Evolutionary conservation across 2,113 vertebrate genomes (phyloP), one percentile per base, ranked within the genome.

Genomic region (Halichoeres trimaculatus): DNA sequence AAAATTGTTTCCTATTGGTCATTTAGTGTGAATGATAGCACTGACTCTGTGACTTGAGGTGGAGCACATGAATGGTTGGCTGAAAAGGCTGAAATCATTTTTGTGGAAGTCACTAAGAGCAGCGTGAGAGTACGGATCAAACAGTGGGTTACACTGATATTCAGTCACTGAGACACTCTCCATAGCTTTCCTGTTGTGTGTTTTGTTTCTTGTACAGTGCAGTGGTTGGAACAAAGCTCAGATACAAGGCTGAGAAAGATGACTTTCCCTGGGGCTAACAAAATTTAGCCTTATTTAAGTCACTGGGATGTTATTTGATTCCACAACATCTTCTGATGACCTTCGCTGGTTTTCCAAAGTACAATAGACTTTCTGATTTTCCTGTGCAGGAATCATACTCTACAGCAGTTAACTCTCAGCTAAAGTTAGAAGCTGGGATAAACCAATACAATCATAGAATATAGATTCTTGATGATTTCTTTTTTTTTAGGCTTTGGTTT

Each of bases 21-120:
- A 71, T 73, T 87, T 79, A 51, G 34, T 80, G 54, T 63, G 54
- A 81, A 85, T 59, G 79, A 73, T 70, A 66, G 35, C 52, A 60
- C 20, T 30, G 47, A 10, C 30, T 20, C 55, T 45, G 63, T 20
- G 54, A 55, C 47, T 52, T 3, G 52, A 63, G 38, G 63, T 78
- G 50, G 54, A 55, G 1, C 47, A 66, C 56, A 67, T 30, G n/a
- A 77, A 67, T 38, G 24, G 50, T 20, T 43, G 22, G 30, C 54
- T 61, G 17, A 69, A 77, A 71, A 22, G 20, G 10, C 63, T 62
- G 19, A 19, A 50, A 61, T 80, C 70, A 30, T 48, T 59, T 70
- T 50, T 24, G 13, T 41, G 47, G 51, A 68, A 63, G 76, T 76
- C 76, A 76, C 76, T 71, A 76, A 26, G 69, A 72, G 69, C 76